Conservation (phyloP, 2,888 invertebrate genomes). For the Icerya purchasi region DNA sequence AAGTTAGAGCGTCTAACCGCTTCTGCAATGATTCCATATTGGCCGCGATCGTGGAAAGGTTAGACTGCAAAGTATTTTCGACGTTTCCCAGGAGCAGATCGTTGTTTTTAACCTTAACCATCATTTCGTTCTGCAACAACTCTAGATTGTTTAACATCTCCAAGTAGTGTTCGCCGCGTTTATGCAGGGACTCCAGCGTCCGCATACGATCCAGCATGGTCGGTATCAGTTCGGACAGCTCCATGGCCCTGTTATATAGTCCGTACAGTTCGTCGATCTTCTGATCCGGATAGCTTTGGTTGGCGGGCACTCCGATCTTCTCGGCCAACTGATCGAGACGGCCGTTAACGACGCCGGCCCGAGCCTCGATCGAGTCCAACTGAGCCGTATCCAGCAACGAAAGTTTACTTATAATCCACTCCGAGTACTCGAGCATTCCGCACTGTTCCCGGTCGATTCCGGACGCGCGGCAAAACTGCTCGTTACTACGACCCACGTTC, state of each 20-base stretch:
- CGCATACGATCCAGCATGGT: conserved; percentile 64
- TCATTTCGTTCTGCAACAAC: not conserved
- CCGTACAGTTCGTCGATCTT: conserved; percentile 70
- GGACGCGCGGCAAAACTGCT: no score
- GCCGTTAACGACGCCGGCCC: conserved; percentile 47
- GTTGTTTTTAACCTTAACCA: not conserved
- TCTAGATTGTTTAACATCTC: not conserved
- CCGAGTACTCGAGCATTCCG: conserved; percentile 19
- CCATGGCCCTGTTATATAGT: conserved; percentile 65
- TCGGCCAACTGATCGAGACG: conserved; percentile 41
- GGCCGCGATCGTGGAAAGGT: not conserved
- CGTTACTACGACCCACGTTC: conserved; percentile 59
- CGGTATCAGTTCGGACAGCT: conserved; percentile 53
- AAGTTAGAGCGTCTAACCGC: not conserved
- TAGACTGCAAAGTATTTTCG: not conserved
- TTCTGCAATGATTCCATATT: not conserved
- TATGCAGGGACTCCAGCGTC: conserved; percentile 66
- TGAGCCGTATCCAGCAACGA: conserved; percentile 60
- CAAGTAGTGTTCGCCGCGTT: conserved; percentile 26
- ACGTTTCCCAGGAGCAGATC: not conserved
- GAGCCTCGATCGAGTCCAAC: conserved; percentile 61
- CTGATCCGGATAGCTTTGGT: conserved; percentile 19
- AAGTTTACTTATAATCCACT: conserved; percentile 54
- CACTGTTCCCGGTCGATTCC: no score
- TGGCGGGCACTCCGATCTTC: not conserved